phyloP scores from a whole-genome alignment of 1,140 invertebrate genomes.

The Chymomyza costata region DNA sequence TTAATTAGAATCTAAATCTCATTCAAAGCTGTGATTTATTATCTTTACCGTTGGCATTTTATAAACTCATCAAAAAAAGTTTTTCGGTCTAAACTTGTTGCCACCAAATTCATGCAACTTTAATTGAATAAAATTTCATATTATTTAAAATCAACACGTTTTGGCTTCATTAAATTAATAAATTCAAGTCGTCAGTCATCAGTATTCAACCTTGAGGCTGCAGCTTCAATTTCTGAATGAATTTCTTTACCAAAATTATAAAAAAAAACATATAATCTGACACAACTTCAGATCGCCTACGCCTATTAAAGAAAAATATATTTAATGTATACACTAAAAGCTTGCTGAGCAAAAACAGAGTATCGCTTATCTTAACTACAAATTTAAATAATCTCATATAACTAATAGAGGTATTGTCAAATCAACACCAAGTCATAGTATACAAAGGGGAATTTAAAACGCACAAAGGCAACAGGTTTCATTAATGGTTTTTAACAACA shows the following conservation, averaged over 20 bases:
- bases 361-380: too few relatives aligned
- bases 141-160: conserved; percentile 8
- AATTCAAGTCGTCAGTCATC: too few relatives aligned
- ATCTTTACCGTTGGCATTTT: too few relatives aligned
- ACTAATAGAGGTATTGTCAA: conserved; percentile 31
- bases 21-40: too few relatives aligned
- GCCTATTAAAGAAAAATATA: too few relatives aligned
- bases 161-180: conserved; percentile 14
- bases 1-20: too few relatives aligned
- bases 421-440: background rate
- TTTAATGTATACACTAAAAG: too few relatives aligned
- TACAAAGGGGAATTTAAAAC: conserved; percentile 4
- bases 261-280: conserved; percentile 18
- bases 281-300: conserved; percentile 24
- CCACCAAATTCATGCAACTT: background rate
- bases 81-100: too few relatives aligned
- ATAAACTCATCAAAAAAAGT: too few relatives aligned
- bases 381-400: conserved; percentile 13
- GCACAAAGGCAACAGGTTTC: conserved; percentile 38
- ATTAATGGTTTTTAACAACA: conserved; percentile 37
- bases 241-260: conserved; percentile 12
- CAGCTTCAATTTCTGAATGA: conserved; percentile 56
- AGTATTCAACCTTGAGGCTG: conserved; percentile 34
- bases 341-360: too few relatives aligned
- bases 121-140: conserved; percentile 6